Evolutionary conservation across 2,797 vertebrate species (phyloP).

Genomic region (Enteromius radiatus): DNA sequence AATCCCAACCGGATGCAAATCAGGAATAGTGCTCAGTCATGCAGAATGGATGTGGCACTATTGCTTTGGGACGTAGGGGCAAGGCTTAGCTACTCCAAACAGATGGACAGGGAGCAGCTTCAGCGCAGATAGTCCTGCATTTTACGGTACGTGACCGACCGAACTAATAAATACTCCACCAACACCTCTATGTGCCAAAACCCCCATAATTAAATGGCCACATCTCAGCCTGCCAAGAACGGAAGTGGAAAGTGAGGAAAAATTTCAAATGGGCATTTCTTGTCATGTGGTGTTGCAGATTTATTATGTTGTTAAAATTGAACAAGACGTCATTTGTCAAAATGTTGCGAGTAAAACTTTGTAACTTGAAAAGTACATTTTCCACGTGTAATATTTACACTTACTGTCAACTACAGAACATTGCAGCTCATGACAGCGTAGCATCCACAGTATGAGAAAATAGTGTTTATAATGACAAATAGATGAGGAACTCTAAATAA

Average conservation of each 20-base stretch:
- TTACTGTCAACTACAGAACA: background rate
- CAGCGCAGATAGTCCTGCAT: conserved; percentile 66
- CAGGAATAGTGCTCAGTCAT: conserved; percentile 19
- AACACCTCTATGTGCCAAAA: conserved; percentile 43
- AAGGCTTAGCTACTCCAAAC: conserved; percentile 60
- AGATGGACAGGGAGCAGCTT: conserved; percentile 69
- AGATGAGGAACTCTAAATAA: background rate
- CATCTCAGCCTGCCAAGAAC: background rate
- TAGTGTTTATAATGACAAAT: background rate
- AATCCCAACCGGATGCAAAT: conserved; percentile 39
- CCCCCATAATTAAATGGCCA: background rate
- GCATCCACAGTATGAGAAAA: too few species aligned
- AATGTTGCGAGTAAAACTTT: background rate
- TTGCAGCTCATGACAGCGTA: background rate
- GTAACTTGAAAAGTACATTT: background rate
- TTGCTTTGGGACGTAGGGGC: conserved; percentile 42
- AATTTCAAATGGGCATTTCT: background rate
- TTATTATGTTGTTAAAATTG: background rate
- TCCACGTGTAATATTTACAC: background rate
- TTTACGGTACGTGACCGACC: conserved; percentile 69
- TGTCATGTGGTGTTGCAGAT: background rate
- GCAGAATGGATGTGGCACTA: conserved; percentile 2
- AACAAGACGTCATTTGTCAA: background rate
- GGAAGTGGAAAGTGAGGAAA: background rate
- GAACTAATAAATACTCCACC: conserved; percentile 67